Evolutionary conservation across 2,797 vertebrate species (phyloP).

Genomic region (Diglossa cyanea): DNA sequence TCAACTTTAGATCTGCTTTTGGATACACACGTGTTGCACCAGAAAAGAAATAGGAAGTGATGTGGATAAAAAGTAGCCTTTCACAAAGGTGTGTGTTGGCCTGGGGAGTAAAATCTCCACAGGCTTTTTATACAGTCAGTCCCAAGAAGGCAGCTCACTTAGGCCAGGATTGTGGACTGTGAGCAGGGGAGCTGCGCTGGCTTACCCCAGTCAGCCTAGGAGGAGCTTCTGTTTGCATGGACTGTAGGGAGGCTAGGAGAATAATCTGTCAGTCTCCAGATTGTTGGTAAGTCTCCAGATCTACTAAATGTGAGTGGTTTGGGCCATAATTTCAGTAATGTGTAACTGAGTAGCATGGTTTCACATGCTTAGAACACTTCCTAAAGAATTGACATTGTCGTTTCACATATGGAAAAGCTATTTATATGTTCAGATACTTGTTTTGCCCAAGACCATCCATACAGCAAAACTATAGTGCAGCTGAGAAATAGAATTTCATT

Average conservation of each 20-base stretch:
- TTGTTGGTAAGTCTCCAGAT: not conserved
- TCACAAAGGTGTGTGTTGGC: not conserved
- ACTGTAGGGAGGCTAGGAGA: not conserved
- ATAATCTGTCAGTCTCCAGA: not conserved
- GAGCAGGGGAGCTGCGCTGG: fast-evolving
- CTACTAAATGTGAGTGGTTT: not conserved
- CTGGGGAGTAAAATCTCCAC: not conserved
- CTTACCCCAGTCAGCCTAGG: fast-evolving
- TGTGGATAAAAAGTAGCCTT: not conserved
- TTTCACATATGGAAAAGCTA: not conserved
- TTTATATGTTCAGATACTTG: not conserved
- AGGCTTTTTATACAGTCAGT: not conserved
- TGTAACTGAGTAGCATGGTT: not conserved
- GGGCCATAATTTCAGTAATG: not conserved
- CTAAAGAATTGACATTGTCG: not conserved
- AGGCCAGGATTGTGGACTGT: not conserved
- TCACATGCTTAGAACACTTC: not conserved
- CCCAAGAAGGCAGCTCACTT: fast-evolving
- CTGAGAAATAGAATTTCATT: not conserved
- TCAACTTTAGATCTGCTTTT: not conserved
- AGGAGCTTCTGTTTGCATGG: not conserved
- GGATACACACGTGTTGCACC: fast-evolving
- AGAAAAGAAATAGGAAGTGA: not conserved
- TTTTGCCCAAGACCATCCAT: not conserved
- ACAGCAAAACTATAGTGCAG: not conserved